Evolutionary conservation across 2,797 vertebrate species (phyloP), one percentile per base, ranked within the genome.

Genomic region (Geotrypetes seraphini): DNA sequence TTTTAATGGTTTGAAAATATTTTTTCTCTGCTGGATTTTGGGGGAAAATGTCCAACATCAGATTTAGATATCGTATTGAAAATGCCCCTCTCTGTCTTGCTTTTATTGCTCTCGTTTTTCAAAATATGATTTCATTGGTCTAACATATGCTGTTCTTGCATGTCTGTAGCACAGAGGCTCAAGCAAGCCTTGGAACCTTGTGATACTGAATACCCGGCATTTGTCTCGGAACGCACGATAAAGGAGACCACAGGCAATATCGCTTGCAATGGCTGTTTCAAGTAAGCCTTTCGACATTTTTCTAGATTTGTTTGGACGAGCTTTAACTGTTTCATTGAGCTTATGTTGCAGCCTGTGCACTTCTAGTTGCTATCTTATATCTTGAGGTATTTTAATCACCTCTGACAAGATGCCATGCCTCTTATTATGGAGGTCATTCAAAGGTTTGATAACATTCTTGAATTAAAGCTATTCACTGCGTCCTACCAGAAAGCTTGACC

Each of bases 181-280:
- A 88, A 89, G 23, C 79, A 83, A 66, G 88, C 82, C 73, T 71
- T 94, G 68, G 91, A 97, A 54, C 92, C 94, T 11, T 99, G 96
- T 54, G 92, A 97, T 53, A 97, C 89, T 0, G 96, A 99, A 63
- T 99, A 96, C 54, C 94, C 94, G 12, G 93, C 92, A 10, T 99
- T 99, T 36, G 73, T 99, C 58, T 99, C 96, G 0, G 94, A 97
- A 57, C 90, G 94, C 51, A 99, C 96, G 55, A 99, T 99, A 81
- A 99, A 99, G 67, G 96, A 99, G 73, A 99, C 93, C 55, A 92
- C 71, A 10, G 96, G 93, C 45, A 90, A 87, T 69, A 83, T 97
- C 31, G 87, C 89, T 70, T 99, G 93, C 17, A 89, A 90, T 48
- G 90, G 87, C 73, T 98, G 96, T 75, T 78, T 88, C 65, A 99